phyloP scores from a whole-genome alignment of 2,888 invertebrate species.

The Drosophila picticornis region DNA sequence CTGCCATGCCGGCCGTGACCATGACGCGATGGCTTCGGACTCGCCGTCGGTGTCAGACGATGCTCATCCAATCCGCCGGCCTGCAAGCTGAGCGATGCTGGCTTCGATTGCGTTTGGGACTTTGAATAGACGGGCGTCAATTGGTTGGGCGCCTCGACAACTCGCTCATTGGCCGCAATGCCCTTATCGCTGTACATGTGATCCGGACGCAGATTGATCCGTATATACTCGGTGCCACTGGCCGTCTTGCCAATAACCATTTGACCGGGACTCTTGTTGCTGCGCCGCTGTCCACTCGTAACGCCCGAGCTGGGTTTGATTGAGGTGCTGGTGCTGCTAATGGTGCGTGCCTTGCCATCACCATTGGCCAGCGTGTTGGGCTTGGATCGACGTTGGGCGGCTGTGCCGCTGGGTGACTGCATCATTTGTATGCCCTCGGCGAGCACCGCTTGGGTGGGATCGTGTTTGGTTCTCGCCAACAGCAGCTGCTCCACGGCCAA shows the following conservation, averaged over 20 bases:
- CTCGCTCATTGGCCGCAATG: slow-evolving; percentile 84
- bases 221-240: slow-evolving; percentile 87
- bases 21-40: slow-evolving; percentile 85
- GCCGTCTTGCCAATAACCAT: slow-evolving; percentile 84
- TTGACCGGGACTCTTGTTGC: slow-evolving; percentile 83
- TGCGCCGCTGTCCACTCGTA: slow-evolving; percentile 75
- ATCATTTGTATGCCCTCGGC: slow-evolving; percentile 88
- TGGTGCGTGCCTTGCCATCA: slow-evolving; percentile 47
- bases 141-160: slow-evolving; percentile 81
- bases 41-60: slow-evolving; percentile 86
- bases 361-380: slow-evolving; percentile 76
- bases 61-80: slow-evolving; percentile 83
- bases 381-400: slow-evolving; percentile 44
- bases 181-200: slow-evolving; percentile 89
- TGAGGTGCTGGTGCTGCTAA: slow-evolving; percentile 8
- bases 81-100: slow-evolving; percentile 87
- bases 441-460: slow-evolving; percentile 88
- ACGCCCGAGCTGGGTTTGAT: slow-evolving; percentile 22
- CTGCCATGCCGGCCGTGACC: slow-evolving; percentile 71
- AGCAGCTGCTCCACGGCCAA: slow-evolving; percentile 86
- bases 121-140: slow-evolving; percentile 74
- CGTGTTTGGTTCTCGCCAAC: slow-evolving; percentile 87
- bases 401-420: slow-evolving; percentile 73
- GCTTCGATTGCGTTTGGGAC: slow-evolving; percentile 85
- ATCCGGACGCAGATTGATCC: slow-evolving; percentile 91